A percentile compares a stretch with the other conserved stretches of the same genome.
phyloP scores from a whole-genome alignment of 2,888 invertebrate species.

The Tineola bisselliella region DNA sequence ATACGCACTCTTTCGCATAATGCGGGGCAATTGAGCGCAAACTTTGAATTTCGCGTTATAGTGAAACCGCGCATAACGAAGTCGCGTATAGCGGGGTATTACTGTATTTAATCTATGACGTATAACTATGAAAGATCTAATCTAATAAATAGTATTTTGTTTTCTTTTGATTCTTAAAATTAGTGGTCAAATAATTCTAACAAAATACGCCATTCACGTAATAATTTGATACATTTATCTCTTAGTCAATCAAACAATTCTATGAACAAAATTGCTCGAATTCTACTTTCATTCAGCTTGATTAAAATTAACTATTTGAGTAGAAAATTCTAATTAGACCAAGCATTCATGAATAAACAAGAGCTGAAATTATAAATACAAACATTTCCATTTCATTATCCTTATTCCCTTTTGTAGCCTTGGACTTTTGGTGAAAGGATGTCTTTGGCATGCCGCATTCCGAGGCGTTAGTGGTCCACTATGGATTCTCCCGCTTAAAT shows the following conservation, averaged over 20 bases:
- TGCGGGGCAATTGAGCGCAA: too few relatives aligned
- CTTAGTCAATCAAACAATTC: neutral
- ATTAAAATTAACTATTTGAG: neutral
- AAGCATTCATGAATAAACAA: constrained; percentile 11
- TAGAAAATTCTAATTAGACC: neutral
- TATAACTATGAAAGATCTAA: too few relatives aligned
- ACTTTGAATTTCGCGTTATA: too few relatives aligned
- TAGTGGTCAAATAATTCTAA: too few relatives aligned
- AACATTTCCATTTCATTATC: constrained; percentile 13
- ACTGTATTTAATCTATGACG: too few relatives aligned
- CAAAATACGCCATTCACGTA: too few relatives aligned
- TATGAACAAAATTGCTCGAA: neutral
- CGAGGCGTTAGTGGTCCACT: constrained; percentile 12
- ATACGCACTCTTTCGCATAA: too few relatives aligned
- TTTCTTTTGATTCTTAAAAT: too few relatives aligned
- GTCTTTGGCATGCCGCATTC: constrained; percentile 12
- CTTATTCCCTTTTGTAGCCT: constrained; percentile 5
- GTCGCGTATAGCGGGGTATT: too few relatives aligned
- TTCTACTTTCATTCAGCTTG: neutral
- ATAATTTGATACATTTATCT: too few relatives aligned
- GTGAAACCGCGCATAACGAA: too few relatives aligned
- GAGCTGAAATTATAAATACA: neutral
- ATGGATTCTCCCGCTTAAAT: neutral
- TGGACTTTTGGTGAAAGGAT: constrained; percentile 8
- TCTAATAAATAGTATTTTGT: too few relatives aligned